These are phyloP conservation scores for Momotus momota DNA, from an alignment of 2,797 vertebrate genomes.

Conservation along the genomic window DNA sequence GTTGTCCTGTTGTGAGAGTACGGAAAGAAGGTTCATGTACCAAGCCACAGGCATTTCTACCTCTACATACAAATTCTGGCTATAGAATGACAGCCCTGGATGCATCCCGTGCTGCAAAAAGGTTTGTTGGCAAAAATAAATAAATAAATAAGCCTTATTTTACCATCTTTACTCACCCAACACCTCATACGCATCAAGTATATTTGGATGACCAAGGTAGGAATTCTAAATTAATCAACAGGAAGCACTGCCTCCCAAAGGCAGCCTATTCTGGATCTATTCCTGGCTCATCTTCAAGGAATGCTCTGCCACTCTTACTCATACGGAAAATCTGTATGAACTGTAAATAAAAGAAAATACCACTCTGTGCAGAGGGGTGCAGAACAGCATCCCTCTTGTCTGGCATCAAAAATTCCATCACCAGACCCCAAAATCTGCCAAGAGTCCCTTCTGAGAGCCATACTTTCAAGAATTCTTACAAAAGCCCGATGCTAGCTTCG, in stretches of 20 bases:
- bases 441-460: not conserved
- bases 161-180: not conserved
- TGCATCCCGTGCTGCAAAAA: not conserved
- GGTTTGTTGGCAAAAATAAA: not conserved
- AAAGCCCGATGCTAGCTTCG: not conserved
- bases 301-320: not conserved
- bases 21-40: accelerated
- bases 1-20: not conserved
- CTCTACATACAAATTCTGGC: not conserved
- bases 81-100: accelerated
- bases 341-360: not conserved
- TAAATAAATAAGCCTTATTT: not conserved
- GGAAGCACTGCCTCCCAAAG: slow-evolving; percentile 14
- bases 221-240: slow-evolving; percentile 34
- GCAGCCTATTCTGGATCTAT: not conserved
- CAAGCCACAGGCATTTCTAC: not conserved
- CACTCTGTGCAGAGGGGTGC: not conserved
- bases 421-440: not conserved
- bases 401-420: not conserved
- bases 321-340: not conserved
- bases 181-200: not conserved
- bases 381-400: not conserved
- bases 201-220: slow-evolving; percentile 2
- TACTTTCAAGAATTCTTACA: not conserved
- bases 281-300: slow-evolving; percentile 24